Evolutionary conservation across 2,113 vertebrate genomes (phyloP), one percentile per base, ranked within the genome.

Genomic region (Melierax canorus): DNA sequence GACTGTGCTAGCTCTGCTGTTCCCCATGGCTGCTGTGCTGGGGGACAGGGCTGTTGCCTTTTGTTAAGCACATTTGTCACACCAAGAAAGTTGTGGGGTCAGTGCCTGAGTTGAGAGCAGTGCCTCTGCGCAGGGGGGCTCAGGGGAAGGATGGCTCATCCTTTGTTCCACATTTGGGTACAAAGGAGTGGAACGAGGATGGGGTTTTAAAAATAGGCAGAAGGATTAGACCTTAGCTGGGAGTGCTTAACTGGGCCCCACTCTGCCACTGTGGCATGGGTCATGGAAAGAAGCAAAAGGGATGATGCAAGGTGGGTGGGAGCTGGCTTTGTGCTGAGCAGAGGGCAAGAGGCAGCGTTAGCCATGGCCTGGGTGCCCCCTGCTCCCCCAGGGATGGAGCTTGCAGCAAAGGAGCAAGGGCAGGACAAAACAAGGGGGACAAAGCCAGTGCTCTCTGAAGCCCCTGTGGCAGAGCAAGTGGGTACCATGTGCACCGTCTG

Each of bases 11-110:
- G 46, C 53, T 36, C 68, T 60, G 91, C 83, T 13, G 50, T 38
- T 30, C 60, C 74, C 46, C 29, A 3, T 0, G 15, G 84, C 34
- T 22, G 0, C 50, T 0, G 29, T 0, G 6, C n/a, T 15, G 10
- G 34, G 81, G n/a, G n/a, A 21, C 7, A 5, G 39, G 9, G 45
- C 83, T 81, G 41, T 7, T 53, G 55, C 62, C 68, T 62, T 72
- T 48, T 56, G 51, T 32, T 16, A 19, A 30, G 80, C 23, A 4
- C 45, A 0, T 13, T 50, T 69, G 55, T 73, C 83, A 43, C 64
- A 26, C 41, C 14, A 7, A 75, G 68, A 30, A 41, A 9, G 6
- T 12, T 12, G 15, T n/a, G 72, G 46, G 86, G 66, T 72, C 11
- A 3, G 58, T 15, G 72, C 32, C 41, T 1, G 59, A 63, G 72